A percentile compares a stretch with the other conserved stretches of the same genome.
Conservation (phyloP, 1,140 invertebrate genomes). For the Hydropsyche tenuis region DNA sequence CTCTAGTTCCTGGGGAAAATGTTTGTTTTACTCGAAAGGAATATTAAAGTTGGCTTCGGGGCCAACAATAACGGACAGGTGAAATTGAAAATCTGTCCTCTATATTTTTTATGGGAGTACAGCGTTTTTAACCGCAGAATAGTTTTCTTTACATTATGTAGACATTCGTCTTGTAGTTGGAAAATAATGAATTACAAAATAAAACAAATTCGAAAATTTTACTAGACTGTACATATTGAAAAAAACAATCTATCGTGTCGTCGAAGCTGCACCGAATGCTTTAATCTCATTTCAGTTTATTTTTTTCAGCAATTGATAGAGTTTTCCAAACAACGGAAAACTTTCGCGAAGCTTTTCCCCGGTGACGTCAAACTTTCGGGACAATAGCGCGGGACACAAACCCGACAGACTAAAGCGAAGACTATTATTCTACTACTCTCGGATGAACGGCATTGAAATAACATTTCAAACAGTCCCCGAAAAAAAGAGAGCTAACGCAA, state of each 20-base stretch:
- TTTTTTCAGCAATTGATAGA: constrained; percentile 47
- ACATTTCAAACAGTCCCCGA: constrained; percentile 21
- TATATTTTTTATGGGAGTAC: constrained; percentile 21
- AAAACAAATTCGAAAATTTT: no score
- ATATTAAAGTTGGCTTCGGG: constrained; percentile 47
- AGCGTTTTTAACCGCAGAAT: constrained; percentile 13
- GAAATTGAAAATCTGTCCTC: constrained; percentile 45
- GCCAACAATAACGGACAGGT: constrained; percentile 44
- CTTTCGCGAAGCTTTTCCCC: constrained; percentile 33
- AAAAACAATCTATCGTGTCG: no score
- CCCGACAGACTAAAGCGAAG: constrained; percentile 10
- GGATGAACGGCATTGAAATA: constrained; percentile 35
- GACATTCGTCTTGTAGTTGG: no score
- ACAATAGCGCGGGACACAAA: constrained; percentile 33
- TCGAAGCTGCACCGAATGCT: no score
- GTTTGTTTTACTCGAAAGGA: constrained; percentile 49
- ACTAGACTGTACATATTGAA: not conserved
- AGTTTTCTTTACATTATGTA: not conserved
- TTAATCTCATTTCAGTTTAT: not conserved
- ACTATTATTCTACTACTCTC: constrained; percentile 35
- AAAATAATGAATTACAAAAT: no score
- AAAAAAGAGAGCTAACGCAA: constrained; percentile 14
- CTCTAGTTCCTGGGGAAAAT: constrained; percentile 39
- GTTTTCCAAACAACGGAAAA: constrained; percentile 46
- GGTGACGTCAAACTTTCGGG: constrained; percentile 44